Evolutionary conservation across 2,797 vertebrate species (phyloP).

Genomic region (Labeo calbasu): DNA sequence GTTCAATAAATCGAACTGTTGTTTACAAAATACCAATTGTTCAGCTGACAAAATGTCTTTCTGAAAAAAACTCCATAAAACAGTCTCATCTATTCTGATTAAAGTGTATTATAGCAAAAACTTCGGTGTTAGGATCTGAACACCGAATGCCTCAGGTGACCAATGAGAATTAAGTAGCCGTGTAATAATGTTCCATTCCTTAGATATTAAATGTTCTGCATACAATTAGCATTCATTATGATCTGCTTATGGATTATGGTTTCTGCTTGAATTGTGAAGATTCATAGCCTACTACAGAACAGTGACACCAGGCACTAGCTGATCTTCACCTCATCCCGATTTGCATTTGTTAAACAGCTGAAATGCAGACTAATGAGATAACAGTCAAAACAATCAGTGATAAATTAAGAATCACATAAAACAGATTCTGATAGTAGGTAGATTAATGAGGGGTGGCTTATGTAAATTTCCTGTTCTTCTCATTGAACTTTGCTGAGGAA

Average conservation of each 20-base stretch:
- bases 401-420: slow-evolving; percentile 24
- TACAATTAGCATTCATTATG: not conserved
- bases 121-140: not conserved
- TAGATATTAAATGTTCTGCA: not conserved
- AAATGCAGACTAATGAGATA: slow-evolving; percentile 2
- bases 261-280: slow-evolving; percentile 6
- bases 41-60: not conserved
- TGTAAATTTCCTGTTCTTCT: slow-evolving; percentile 18
- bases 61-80: not conserved
- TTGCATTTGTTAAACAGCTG: not conserved
- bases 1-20: not conserved
- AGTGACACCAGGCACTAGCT: not conserved
- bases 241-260: not conserved
- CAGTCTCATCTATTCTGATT: not conserved
- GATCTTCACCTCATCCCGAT: not conserved
- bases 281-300: no score
- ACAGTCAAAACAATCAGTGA: slow-evolving; percentile 11
- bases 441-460: slow-evolving; percentile 12
- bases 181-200: not conserved
- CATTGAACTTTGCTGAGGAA: slow-evolving; percentile 15
- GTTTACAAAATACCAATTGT: not conserved
- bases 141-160: not conserved
- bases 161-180: not conserved
- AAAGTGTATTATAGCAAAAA: not conserved
- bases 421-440: not conserved